Base-by-base conservation (phyloP, 2,888 invertebrate genomes). In the Synergus gifuensis region DNA sequence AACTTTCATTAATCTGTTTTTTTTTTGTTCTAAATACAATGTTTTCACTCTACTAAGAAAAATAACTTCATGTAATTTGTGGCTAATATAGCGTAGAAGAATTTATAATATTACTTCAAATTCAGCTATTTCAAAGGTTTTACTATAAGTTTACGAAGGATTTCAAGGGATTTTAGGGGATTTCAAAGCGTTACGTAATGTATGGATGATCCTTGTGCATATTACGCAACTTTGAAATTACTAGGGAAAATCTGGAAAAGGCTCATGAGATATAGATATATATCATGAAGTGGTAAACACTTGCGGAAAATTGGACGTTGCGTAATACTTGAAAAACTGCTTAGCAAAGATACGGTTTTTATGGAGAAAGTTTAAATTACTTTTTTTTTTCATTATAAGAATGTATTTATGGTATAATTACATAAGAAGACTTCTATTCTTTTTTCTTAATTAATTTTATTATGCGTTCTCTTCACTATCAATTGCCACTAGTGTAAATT, bases 301-400 rank as follows among this genome's bases (percentile, higher is more conserved):
- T 69, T 28, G 36, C 28, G 28, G 49, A 49, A 69, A 69, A 69
- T 69, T 69, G 49, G 49, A n/a, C 49, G 46, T 69, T 69, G 28
- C 22, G 49, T 16, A 66, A 66, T 44, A 44, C 42, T 66, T 44
- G 18, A 44, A 42, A 42, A 18, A n/a, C n/a, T 64, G 40, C 40
- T 64, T n/a, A 36, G 64, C 40, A n/a, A n/a, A 63, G 28, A 28
- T 63, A 12, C n/a, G 5, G 16, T 40, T 64, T 64, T 64, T 58
- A 12, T 40, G 40, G 64, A 64, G 64, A 64, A 40, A 14, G 36
- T 40, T 16, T 36, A 36, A 36, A 36, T 5, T 36, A 36, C 36
- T 64, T 64, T 64, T 64, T 64, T 64, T 28, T 28, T 28, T 28
- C 36, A 36, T 36, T 36, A 36, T 36, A 36, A 5, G 5, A 36